Evolutionary conservation across 2,888 invertebrate species (phyloP).

Genomic region (Chalcosyrphus nemorum): DNA sequence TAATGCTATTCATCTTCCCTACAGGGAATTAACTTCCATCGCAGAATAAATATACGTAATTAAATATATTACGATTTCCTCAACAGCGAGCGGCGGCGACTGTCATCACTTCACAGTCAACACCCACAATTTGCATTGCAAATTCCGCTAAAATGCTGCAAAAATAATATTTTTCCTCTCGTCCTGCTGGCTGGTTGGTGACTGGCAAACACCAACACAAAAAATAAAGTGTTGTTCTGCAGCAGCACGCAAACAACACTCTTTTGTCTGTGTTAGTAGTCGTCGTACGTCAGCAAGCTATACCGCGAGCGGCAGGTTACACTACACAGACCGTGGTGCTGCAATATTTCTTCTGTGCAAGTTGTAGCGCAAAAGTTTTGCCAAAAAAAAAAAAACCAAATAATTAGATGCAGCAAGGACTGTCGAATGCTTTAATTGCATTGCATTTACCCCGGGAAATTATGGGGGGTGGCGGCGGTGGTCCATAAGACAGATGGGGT

Average conservation of each 20-base stretch:
- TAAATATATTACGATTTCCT: conserved; percentile 53
- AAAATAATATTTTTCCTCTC: conserved; percentile 54
- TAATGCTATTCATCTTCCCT: conserved; percentile 44
- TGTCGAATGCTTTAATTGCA: conserved; percentile 69
- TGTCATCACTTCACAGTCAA: conserved; percentile 60
- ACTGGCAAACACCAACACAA: neutral
- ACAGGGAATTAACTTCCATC: conserved; percentile 53
- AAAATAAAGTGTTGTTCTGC: conserved; percentile 36
- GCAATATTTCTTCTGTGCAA: conserved; percentile 14
- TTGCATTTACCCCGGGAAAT: conserved; percentile 37
- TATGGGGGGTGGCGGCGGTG: neutral
- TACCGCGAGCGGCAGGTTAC: neutral
- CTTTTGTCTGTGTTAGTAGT: neutral
- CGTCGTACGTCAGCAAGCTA: conserved; percentile 18
- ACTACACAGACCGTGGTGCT: conserved; percentile 17
- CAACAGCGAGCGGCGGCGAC: conserved; percentile 16
- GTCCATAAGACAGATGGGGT: conserved; percentile 2
- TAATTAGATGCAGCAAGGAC: conserved; percentile 65
- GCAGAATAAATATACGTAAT: conserved; percentile 57
- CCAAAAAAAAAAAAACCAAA: conserved; percentile 57
- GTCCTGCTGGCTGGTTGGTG: neutral
- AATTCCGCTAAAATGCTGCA: conserved; percentile 40
- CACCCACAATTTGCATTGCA: conserved; percentile 62
- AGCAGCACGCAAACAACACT: conserved; percentile 64
- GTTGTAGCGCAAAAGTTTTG: conserved; percentile 34